Base-by-base conservation (phyloP, 2,888 invertebrate genomes). In the Phymatocera aterrima region DNA sequence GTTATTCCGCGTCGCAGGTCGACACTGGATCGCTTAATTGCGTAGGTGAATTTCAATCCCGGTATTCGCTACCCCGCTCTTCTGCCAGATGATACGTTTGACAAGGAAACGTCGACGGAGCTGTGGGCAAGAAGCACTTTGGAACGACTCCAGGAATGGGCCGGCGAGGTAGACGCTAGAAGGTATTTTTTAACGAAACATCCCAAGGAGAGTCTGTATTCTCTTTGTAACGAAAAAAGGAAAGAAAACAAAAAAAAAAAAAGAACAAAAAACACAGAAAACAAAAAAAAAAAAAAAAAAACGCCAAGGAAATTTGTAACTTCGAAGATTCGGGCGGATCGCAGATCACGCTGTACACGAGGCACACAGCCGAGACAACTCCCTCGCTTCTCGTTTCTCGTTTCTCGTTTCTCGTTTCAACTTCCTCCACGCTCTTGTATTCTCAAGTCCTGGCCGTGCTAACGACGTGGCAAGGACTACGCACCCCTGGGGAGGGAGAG, bases 401-500 rank as follows among this genome's bases (percentile, higher is more conserved):
- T 18, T 64, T 34, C 28, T 21, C 65, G 60, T 64, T 37, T 64
- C 37, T 34, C 34, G 5, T 61, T 43, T 8, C 15, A 15, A 24
- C 46, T 37, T 28, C 15, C 8, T 54, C 12, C 51, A n/a, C 18
- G 8, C 21, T 18, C 8, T n/a, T 68, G 24, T 68, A 46, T 24
- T 46, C 68, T 43, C 28, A 68, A 68, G 6, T 68, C 68, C 61
- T 64, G 61, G 5, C 46, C 43, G 18, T 68, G n/a, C 46, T 68
- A 68, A 68, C 68, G 68, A 43, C 28, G 68, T 46, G 68, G 43
- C 68, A 46, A 68, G 68, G 28, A 46, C 46, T 28, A 46, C 68
- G 68, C 46, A 24, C 24, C 40, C 68, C 68, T n/a, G 34, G 48
- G 51, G 43, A 24, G 12, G 24, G 21, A 18, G 51, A 21, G 18